Percentiles rank a stretch among this genome's conserved stretches.
phyloP scores from a whole-genome alignment of 2,113 vertebrate genomes.

The Rissa tridactyla region DNA sequence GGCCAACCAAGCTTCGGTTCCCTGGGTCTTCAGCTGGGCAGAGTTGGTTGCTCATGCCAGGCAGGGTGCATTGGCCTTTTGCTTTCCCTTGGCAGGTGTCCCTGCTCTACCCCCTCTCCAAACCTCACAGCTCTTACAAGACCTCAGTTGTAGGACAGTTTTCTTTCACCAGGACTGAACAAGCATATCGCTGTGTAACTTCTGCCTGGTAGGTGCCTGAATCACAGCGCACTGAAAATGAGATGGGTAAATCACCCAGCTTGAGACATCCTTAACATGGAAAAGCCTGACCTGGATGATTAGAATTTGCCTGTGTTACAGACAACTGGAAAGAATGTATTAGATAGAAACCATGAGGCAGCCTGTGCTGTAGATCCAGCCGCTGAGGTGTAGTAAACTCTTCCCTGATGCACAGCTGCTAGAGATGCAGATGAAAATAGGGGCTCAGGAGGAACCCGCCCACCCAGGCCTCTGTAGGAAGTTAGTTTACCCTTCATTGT shows the following conservation, averaged over 20 bases:
- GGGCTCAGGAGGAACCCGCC: neutral
- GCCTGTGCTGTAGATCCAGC: neutral
- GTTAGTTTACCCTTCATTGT: neutral
- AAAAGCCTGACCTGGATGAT: neutral
- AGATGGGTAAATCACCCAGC: neutral
- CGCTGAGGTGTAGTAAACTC: neutral
- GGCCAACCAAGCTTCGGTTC: neutral
- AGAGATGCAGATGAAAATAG: neutral
- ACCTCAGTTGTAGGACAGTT: neutral
- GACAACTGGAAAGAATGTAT: neutral
- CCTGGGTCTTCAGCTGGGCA: neutral
- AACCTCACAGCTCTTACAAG: neutral
- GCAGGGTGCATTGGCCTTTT: neutral
- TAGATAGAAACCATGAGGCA: neutral
- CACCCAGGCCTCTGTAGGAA: neutral
- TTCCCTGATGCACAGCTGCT: neutral
- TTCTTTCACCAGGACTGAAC: neutral
- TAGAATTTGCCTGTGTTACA: neutral
- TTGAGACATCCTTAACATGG: neutral
- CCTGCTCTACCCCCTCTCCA: neutral
- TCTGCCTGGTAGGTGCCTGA: neutral
- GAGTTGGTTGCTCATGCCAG: accelerated
- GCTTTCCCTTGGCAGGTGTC: neutral
- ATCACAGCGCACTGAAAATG: neutral
- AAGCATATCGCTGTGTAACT: neutral